Base-by-base conservation (phyloP, 2,888 invertebrate species). In the Eupeodes luniger region DNA sequence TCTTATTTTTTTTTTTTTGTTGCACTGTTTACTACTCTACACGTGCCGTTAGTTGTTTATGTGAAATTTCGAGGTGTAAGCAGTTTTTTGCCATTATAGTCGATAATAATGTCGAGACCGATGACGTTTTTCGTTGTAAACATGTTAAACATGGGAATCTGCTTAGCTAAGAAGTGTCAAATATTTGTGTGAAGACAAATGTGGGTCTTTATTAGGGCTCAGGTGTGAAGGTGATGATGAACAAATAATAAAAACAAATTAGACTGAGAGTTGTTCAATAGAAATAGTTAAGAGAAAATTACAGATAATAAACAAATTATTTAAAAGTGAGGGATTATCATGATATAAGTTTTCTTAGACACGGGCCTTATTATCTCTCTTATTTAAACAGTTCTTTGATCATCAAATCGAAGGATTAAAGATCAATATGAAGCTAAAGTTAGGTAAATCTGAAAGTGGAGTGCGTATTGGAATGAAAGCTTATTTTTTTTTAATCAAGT, bases 31-130 rank as follows among this genome's bases (percentile, higher is more conserved):
- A 36, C 47, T 87, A 69, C 87, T 19, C 47, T 87, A 69, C 87
- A 84, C 87, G 84, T 88, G 88, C 64, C 74, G 67, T 53, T 67
- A 12, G 59, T 81, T 85, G 85, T 78, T 85, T 85, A 81, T 78
- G 81, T 53, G 44, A 84, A 70, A 51, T 64, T 81, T 85, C 74
- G 67, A 53, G 27, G 80, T 81, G 85, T 88, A 88, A 88, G 57
- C 83, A 59, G 1, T 16, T 70, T 85, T 79, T 78, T 55, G 12
- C 27, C 4, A 47, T 47, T 11, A 14, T n/a, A 0, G 1, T 0
- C 19, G 19, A 34, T 6, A 69, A 7, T 40, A 9, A 19, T 3
- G 16, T 44, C n/a, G 11, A 72, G 34, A 5, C 6, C 12, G 19
- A 66, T 59, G 64, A 74, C 57, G 74, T 14, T 47, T 27, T 70